Percentiles rank a stretch among this genome's conserved stretches.
Conservation (phyloP, 2,888 invertebrate genomes). For the Parnassius orleans region DNA sequence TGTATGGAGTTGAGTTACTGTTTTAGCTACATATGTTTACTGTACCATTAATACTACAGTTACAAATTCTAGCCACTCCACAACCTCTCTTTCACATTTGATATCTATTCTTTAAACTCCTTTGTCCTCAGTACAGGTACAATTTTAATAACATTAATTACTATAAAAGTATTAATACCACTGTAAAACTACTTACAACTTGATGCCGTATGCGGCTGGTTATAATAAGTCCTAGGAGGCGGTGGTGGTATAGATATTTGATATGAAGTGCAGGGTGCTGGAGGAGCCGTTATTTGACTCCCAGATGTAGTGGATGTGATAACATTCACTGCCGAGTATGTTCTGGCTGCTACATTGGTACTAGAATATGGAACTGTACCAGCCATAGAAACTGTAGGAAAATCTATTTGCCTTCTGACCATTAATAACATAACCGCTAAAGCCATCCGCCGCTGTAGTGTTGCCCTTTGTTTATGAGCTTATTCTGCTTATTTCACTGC, state of each 20-base stretch:
- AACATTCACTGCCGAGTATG: neutral
- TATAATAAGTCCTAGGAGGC: slow-evolving; percentile 16
- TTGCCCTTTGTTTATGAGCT: neutral
- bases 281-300: neutral
- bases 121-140: no score
- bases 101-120: no score
- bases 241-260: slow-evolving; percentile 21
- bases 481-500: slow-evolving; percentile 13
- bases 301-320: neutral
- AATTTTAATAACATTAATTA: no score
- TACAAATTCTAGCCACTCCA: no score
- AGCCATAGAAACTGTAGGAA: neutral
- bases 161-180: no score
- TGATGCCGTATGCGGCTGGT: slow-evolving; percentile 6
- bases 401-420: slow-evolving; percentile 15
- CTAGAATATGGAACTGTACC: slow-evolving; percentile 8
- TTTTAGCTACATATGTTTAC: no score
- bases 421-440: slow-evolving; percentile 18
- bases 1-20: no score
- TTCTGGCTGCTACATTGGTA: neutral
- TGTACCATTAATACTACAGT: no score
- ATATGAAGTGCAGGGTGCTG: slow-evolving; percentile 17
- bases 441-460: slow-evolving; percentile 9
- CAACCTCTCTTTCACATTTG: no score
- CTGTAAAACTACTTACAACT: slow-evolving; percentile 15